These are phyloP conservation scores for Brachionus rubens DNA, from an alignment of 1,140 invertebrate genomes.

Conservation along the genomic window DNA sequence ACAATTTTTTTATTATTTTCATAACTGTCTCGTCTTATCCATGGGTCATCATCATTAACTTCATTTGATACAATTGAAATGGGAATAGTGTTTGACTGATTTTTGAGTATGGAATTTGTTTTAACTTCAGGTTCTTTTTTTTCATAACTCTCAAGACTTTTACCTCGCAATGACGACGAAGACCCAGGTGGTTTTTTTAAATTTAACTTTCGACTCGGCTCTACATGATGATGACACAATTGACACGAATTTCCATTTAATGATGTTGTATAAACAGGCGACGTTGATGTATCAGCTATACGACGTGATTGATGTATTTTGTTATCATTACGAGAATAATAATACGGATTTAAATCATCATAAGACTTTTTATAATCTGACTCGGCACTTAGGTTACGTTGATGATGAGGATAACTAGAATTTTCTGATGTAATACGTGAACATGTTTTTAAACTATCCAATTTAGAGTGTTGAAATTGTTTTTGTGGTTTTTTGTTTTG, in stretches of 20 bases:
- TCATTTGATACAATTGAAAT: background rate
- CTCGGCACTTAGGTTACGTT: background rate
- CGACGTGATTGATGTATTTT: background rate
- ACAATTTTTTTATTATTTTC: background rate
- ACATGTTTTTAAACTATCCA: constrained; percentile 11
- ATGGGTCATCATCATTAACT: background rate
- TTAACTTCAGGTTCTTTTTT: background rate
- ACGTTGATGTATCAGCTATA: background rate
- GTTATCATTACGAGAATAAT: background rate
- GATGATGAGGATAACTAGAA: background rate
- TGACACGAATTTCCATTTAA: too few relatives aligned
- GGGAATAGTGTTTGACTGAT: background rate
- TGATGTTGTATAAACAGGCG: background rate
- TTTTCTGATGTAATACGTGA: background rate
- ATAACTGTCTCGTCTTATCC: constrained; percentile 20
- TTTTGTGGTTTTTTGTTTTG: background rate
- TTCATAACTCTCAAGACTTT: constrained; percentile 17
- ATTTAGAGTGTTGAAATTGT: constrained; percentile 14
- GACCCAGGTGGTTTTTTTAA: too few relatives aligned
- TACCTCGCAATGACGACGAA: constrained; percentile 17
- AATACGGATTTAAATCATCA: constrained; percentile 26
- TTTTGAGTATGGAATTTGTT: background rate
- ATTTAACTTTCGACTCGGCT: too few relatives aligned
- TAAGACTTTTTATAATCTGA: constrained; percentile 4
- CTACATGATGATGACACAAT: too few relatives aligned